A percentile compares a stretch with the other conserved stretches of the same genome.
Evolutionary conservation across 2,113 vertebrate genomes (phyloP).

Genomic region (Gavialis gangeticus): DNA sequence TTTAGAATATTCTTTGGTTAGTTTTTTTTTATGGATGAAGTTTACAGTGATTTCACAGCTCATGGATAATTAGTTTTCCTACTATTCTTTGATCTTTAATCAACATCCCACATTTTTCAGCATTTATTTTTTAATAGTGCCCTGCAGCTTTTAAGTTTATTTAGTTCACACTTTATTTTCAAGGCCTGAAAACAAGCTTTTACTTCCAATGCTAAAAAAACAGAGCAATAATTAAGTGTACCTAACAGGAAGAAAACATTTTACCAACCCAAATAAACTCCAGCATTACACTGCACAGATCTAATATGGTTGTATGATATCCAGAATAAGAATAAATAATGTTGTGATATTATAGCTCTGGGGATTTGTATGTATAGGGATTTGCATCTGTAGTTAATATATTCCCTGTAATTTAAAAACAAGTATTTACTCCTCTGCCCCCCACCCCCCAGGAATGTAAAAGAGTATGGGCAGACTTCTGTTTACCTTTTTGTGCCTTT

Average conservation of each 20-base stretch:
- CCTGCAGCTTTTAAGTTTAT: constrained; percentile 58
- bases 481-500: too few species aligned
- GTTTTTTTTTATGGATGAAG: neutral
- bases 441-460: neutral
- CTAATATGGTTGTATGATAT: neutral
- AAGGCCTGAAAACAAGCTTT: constrained; percentile 18
- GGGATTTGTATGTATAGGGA: neutral
- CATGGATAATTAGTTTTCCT: constrained; percentile 60
- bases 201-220: neutral
- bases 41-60: constrained; percentile 49
- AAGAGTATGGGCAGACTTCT: too few species aligned
- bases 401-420: neutral
- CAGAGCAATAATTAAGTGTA: neutral
- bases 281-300: neutral
- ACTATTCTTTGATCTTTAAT: constrained; percentile 72
- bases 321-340: neutral
- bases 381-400: neutral
- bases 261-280: neutral
- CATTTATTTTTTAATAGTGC: constrained; percentile 57
- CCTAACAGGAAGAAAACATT: neutral
- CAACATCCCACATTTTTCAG: constrained; percentile 53
- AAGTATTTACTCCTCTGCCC: neutral
- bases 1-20: constrained; percentile 47
- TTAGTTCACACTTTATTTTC: constrained; percentile 58
- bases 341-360: neutral